Evolutionary conservation across 64 coral and sea anemone genomes (phyloP), one percentile per base, ranked within the genome.

Genomic region (Anthopleura sola): DNA sequence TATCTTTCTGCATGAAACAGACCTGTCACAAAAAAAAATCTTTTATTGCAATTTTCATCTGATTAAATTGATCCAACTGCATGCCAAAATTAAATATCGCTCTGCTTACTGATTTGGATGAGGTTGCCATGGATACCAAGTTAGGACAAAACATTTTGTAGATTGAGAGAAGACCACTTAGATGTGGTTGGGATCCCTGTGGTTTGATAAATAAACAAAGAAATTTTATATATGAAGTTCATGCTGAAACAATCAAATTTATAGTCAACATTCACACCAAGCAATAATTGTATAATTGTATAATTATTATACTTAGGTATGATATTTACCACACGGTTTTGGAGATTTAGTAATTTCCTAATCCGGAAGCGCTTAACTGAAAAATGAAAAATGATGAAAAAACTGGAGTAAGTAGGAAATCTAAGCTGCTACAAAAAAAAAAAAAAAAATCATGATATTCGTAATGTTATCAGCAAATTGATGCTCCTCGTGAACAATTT

Each of bases 341-440:
- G 89, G 2, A 98, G 86, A 87, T 94, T 91, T 53, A 98, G 80
- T 55, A 98, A 53, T 80, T 91, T 98, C 54, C 55, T 98, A 24
- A 98, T 84, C 56, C 95, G 94, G 40, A 94, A 98, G 18, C 82
- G 83, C 78, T 86, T 94, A 39, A 98, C 95, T 98, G 28, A 38
- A 71, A 50, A 85, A 68, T 74, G 14, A 26, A 49, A 11, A 71
- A 71, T 34, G 29, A 69, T 8, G n/a, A 0, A 26, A 10, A 69
- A 69, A 33, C 10, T 3, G 8, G n/a, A 0, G 1, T 2, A 71
- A 71, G 21, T 19, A 3, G 33, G 18, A 24, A 37, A 33, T 85
- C 16, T 46, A 74, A 82, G 83, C 32, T 10, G 17, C 15, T 0
- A 68, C 44, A 68, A 19, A 37, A 6, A 71, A 47, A 34, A 46